These are phyloP conservation scores for Oryzias woworae DNA, from an alignment of 2,113 vertebrate species.

Conservation along the genomic window DNA sequence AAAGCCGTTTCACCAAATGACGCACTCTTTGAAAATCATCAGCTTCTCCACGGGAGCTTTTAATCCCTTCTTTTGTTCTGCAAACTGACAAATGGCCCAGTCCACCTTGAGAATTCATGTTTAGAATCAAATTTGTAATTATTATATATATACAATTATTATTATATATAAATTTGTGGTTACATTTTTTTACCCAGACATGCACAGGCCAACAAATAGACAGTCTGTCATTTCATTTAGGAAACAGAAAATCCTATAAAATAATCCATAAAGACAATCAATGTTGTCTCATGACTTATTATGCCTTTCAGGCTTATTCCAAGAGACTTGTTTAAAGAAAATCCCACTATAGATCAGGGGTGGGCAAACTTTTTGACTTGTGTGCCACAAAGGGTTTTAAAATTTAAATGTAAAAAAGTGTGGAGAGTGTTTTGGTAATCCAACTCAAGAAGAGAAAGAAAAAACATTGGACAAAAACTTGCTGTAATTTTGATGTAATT, in stretches of 20 bases:
- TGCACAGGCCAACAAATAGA: neutral
- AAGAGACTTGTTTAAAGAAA: too few relatives aligned
- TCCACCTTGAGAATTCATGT: conserved; percentile 18
- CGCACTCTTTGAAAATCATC: conserved; percentile 56
- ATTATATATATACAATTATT: too few relatives aligned
- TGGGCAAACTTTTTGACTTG: too few relatives aligned
- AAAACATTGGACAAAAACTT: too few relatives aligned
- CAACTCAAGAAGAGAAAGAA: too few relatives aligned
- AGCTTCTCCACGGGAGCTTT: conserved; percentile 20
- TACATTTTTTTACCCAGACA: neutral
- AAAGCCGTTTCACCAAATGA: conserved; percentile 38
- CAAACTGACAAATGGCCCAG: conserved; percentile 14
- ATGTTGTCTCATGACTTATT: neutral
- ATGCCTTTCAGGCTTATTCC: neutral
- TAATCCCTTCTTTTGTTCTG: conserved; percentile 27
- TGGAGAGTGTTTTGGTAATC: too few relatives aligned
- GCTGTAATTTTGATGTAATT: too few relatives aligned
- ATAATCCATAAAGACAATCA: conserved; percentile 3
- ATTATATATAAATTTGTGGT: too few relatives aligned
- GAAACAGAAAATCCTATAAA: neutral
- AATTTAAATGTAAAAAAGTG: too few relatives aligned
- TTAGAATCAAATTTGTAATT: neutral
- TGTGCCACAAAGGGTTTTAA: too few relatives aligned
- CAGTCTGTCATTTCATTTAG: neutral
- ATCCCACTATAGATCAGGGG: too few relatives aligned